Base-by-base conservation (phyloP, 2,797 vertebrate species). In the Furcifer pardalis region DNA sequence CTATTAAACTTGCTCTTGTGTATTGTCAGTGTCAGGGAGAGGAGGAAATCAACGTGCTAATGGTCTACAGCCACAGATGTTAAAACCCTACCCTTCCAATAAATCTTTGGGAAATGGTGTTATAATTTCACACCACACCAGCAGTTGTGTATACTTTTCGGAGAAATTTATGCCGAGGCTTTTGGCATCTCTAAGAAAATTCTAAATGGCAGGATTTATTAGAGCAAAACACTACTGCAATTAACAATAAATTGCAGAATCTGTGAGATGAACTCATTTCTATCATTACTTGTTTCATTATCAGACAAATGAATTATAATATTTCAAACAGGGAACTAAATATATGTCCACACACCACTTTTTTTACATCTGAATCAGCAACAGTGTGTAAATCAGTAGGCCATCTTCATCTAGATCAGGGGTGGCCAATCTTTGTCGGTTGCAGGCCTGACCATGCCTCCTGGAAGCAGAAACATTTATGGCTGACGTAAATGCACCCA, bases 91-190 rank as follows among this genome's bases (percentile, higher is more conserved):
- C 59, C 79, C 84, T 5, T 68, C 59, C 63, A 87, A 91, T 94
- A 93, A 93, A 94, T 94, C 79, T 94, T 94, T 90, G 77, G 30
- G 74, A 93, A 92, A 87, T 79, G 9, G 90, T 92, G 89, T 92
- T 91, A 77, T 90, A 90, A 78, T 87, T 94, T 92, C 81, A 0
- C 32, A 92, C 72, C 2, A 1, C 68, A n/a, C 73, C 62, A 88
- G 76, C 74, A 85, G 17, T 93, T 90, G 40, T 89, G 52, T 59
- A 82, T 71, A 91, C 37, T 32, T 21, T 23, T 77, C 82, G 74
- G 12, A 92, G 90, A 85, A 91, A 94, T 89, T 65, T 90, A 83
- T 68, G 86, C 56, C 10, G 75, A 25, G 81, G 92, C 94, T 93
- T 89, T 56, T 91, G 89, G 32, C 15, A 44, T 86, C n/a, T n/a